Conservation (phyloP, 2,113 vertebrate genomes). For the cat (Felis catus) region DNA sequence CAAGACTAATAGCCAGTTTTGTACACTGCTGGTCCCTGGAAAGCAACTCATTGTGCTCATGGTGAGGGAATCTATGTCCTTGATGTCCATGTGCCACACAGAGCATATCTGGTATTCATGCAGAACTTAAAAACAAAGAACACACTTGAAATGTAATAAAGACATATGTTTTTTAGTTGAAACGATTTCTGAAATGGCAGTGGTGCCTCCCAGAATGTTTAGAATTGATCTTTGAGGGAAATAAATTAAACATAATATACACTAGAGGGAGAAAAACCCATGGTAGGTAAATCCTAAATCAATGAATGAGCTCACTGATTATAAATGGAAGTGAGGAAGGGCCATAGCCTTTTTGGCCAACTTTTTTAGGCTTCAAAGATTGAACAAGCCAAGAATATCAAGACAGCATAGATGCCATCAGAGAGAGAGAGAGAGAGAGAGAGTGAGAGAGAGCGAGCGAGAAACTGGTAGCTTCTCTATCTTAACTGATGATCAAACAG, state of each 20-base stretch:
- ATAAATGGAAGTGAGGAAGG: not conserved
- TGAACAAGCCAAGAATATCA: not conserved
- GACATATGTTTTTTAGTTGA: not conserved
- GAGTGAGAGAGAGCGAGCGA: no score
- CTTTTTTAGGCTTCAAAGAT: not conserved
- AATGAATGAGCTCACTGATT: not conserved
- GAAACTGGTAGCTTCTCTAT: not conserved
- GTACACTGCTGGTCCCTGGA: not conserved
- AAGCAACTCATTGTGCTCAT: not conserved
- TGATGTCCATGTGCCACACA: fast-evolving
- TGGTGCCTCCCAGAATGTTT: not conserved
- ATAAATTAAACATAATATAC: not conserved
- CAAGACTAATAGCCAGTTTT: not conserved
- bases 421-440: no score
- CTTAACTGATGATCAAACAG: not conserved
- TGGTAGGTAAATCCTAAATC: not conserved
- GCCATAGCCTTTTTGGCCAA: not conserved
- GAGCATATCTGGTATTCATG: fast-evolving
- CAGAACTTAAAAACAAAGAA: not conserved
- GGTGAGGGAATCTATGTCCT: not conserved
- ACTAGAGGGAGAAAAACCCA: not conserved
- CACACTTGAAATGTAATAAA: not conserved
- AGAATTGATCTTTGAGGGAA: not conserved
- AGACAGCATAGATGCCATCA: not conserved
- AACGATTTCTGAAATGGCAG: not conserved